Evolutionary conservation across 1,140 invertebrate genomes (phyloP).

Genomic region (Drosophila arawakana): DNA sequence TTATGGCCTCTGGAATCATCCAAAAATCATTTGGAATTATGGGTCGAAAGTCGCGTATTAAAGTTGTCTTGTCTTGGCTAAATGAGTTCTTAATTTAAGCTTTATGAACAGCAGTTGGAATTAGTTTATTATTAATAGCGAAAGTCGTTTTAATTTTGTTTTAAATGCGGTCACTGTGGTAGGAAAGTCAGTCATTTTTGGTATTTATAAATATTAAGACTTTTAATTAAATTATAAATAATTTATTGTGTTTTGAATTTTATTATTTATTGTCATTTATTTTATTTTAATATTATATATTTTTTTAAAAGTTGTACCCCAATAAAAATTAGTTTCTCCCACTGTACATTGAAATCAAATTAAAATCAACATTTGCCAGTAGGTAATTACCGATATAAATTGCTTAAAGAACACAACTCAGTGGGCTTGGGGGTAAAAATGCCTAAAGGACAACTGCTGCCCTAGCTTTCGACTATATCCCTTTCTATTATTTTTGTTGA

Average conservation of each 20-base stretch:
- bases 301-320: too few species aligned
- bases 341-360: not conserved
- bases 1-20: constrained; percentile 9
- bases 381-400: constrained; percentile 18
- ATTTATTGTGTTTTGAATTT: too few species aligned
- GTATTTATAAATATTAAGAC: too few species aligned
- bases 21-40: constrained; percentile 53
- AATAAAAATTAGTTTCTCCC: too few species aligned
- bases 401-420: constrained; percentile 5
- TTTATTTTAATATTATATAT: too few species aligned
- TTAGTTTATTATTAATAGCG: constrained; percentile 5
- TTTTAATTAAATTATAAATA: too few species aligned
- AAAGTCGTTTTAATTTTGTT: not conserved
- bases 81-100: not conserved
- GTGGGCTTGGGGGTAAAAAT: not conserved
- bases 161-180: not conserved
- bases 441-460: constrained; percentile 1
- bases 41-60: not conserved
- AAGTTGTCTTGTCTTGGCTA: too few species aligned
- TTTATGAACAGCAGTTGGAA: not conserved
- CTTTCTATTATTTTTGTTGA: constrained; percentile 11
- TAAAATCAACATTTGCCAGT: not conserved
- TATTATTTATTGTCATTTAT: too few species aligned
- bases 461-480: constrained; percentile 8
- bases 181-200: too few species aligned